Evolutionary conservation across 2,888 invertebrate genomes (phyloP).

Genomic region (Lissonota sp.): DNA sequence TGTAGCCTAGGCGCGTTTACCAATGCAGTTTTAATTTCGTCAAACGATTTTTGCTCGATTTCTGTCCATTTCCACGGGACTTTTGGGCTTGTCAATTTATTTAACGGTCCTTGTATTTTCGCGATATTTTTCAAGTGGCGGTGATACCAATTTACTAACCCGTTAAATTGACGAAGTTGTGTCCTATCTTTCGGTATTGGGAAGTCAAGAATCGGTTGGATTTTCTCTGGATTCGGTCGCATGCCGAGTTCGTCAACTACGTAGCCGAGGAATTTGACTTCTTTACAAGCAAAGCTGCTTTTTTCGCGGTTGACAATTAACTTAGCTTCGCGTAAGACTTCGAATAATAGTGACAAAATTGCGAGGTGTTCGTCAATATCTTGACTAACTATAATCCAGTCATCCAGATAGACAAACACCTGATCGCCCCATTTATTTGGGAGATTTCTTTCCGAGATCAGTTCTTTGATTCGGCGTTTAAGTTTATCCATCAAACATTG

Average conservation of each 20-base stretch:
- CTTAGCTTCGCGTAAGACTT: conserved; percentile 31
- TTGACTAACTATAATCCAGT: conserved; percentile 44
- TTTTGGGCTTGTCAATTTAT: conserved; percentile 45
- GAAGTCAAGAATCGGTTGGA: conserved; percentile 54
- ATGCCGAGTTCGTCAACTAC: conserved; percentile 57
- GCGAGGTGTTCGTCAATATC: conserved; percentile 25
- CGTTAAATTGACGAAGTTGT: conserved; percentile 57
- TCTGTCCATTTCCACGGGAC: conserved; percentile 57
- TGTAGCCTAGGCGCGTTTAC: conserved; percentile 33
- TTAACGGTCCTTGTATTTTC: conserved; percentile 49
- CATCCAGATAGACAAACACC: conserved; percentile 18
- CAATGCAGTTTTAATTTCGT: conserved; percentile 40
- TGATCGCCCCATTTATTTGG: conserved; percentile 40
- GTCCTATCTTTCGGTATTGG: conserved; percentile 41
- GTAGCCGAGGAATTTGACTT: conserved; percentile 60
- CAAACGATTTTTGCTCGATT: conserved; percentile 44
- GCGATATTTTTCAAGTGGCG: conserved; percentile 57
- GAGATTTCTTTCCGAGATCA: conserved; percentile 18
- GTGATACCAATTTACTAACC: conserved; percentile 62
- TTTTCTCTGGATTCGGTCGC: conserved; percentile 59
- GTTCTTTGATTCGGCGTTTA: conserved; percentile 35
- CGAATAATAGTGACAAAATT: conserved; percentile 22
- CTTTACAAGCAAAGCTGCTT: conserved; percentile 56
- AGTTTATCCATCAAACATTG: conserved; percentile 55
- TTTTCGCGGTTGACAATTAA: conserved; percentile 53